Conservation (phyloP, 1,140 invertebrate species). For the Centruroides sculpturatus region DNA sequence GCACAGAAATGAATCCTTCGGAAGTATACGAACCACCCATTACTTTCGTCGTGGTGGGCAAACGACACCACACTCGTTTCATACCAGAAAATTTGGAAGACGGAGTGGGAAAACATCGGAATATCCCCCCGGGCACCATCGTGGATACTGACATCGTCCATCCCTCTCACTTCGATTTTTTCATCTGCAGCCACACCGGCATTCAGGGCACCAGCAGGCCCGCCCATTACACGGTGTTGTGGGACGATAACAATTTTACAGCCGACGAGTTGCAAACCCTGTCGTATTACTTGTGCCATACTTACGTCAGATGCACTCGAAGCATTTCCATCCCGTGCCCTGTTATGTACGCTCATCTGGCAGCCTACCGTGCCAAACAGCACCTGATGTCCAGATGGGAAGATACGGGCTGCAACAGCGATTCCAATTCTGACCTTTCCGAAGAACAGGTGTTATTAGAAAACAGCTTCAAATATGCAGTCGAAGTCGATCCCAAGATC, state of each 20-base stretch:
- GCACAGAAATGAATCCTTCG: conserved; percentile 27
- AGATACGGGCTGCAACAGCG: too few species aligned
- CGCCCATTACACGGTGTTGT: conserved; percentile 17
- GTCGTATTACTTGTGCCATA: conserved; percentile 20
- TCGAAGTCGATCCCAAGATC: too few species aligned
- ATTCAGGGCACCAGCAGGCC: conserved; percentile 29
- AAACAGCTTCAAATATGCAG: too few species aligned
- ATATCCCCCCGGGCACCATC: conserved; percentile 68
- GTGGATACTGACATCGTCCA: conserved; percentile 69
- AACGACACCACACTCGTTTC: conserved; percentile 16
- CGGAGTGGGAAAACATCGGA: conserved; percentile 29
- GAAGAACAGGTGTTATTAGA: too few species aligned
- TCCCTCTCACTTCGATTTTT: conserved; percentile 68
- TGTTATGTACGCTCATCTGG: conserved; percentile 23
- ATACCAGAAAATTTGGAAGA: conserved; percentile 16
- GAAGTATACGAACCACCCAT: conserved; percentile 12
- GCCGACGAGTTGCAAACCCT: conserved; percentile 18
- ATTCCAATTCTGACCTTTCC: too few species aligned
- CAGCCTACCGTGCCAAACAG: conserved; percentile 18
- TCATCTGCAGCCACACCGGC: conserved; percentile 50
- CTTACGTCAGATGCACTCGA: conserved; percentile 15
- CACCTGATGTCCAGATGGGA: not conserved
- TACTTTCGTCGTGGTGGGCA: conserved; percentile 20
- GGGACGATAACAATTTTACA: conserved; percentile 17
- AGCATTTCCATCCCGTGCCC: conserved; percentile 22